Conservation (phyloP, 2,113 vertebrate species). For the Salvator merianae region DNA sequence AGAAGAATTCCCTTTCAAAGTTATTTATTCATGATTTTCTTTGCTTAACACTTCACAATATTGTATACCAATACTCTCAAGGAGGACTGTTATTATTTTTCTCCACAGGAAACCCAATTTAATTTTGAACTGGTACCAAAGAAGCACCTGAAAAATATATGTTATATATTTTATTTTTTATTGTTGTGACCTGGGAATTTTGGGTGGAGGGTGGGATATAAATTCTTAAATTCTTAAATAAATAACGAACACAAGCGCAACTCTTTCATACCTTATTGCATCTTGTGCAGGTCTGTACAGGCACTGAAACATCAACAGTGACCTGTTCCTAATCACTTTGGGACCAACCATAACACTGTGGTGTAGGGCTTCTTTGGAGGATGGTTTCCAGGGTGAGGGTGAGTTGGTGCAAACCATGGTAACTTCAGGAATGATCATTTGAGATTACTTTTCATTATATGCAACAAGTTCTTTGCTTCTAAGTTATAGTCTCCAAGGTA, state of each 20-base stretch:
- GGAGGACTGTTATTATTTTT: conserved; percentile 66
- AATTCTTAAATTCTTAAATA: no score
- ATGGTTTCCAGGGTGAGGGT: conserved; percentile 24
- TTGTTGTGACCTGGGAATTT: no score
- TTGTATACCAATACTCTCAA: conserved; percentile 40
- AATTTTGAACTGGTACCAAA: conserved; percentile 64
- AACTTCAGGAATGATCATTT: conserved; percentile 16
- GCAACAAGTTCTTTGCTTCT: conserved; percentile 4
- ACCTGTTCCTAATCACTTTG: conserved; percentile 49
- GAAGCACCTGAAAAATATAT: conserved; percentile 58
- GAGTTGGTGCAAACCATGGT: not conserved
- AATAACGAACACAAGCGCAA: conserved; percentile 61
- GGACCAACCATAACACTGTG: conserved; percentile 20
- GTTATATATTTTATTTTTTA: no score
- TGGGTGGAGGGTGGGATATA: no score
- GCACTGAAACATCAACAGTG: conserved; percentile 65
- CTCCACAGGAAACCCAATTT: conserved; percentile 60
- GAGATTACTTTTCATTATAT: conserved; percentile 37
- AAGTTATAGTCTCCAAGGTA: not conserved
- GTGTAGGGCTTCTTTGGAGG: conserved; percentile 35
- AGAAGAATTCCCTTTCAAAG: conserved; percentile 46
- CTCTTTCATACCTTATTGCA: conserved; percentile 63
- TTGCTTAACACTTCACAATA: conserved; percentile 52
- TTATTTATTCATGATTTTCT: conserved; percentile 53
- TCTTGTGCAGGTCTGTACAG: conserved; percentile 40